phyloP scores from a whole-genome alignment of 2,113 vertebrate genomes.

The Brienomyrus longianalis region DNA sequence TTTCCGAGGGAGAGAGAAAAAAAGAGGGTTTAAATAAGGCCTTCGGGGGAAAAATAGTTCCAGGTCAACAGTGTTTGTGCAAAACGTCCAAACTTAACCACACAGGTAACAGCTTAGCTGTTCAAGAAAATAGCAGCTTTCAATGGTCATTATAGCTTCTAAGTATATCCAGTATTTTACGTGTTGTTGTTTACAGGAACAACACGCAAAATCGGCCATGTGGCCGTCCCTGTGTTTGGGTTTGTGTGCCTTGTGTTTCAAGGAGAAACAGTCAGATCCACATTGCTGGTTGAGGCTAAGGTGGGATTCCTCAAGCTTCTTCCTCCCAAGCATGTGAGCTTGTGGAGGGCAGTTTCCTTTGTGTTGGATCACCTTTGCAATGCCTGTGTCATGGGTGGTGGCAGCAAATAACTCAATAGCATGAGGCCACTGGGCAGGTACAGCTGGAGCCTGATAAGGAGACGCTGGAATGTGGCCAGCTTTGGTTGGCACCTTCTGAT shows the following conservation, averaged over 20 bases:
- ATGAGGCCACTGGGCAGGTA: not conserved
- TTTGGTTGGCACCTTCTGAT: slow-evolving; percentile 15
- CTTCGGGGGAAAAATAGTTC: not conserved
- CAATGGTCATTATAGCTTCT: not conserved
- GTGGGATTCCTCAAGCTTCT: not conserved
- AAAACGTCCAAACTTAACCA: not conserved
- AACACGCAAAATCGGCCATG: not conserved
- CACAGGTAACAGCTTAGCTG: not conserved
- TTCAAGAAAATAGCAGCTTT: not conserved
- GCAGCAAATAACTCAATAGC: slow-evolving; percentile 8
- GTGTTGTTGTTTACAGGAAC: slow-evolving; percentile 6
- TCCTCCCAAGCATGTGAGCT: not conserved
- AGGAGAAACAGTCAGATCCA: slow-evolving; percentile 10
- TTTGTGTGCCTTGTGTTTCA: not conserved
- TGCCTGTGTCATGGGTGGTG: slow-evolving; percentile 13
- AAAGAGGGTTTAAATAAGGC: not conserved
- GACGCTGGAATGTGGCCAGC: slow-evolving; percentile 15
- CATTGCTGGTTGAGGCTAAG: not conserved
- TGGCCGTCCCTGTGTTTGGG: slow-evolving; percentile 5
- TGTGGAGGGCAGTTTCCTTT: not conserved
- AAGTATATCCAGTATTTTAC: not conserved
- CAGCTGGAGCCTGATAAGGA: not conserved
- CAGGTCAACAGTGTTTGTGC: not conserved
- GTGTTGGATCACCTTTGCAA: slow-evolving; percentile 25
- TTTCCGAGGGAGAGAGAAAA: not conserved